phyloP scores from a whole-genome alignment of 2,888 invertebrate species.

The Aphidius colemani region DNA sequence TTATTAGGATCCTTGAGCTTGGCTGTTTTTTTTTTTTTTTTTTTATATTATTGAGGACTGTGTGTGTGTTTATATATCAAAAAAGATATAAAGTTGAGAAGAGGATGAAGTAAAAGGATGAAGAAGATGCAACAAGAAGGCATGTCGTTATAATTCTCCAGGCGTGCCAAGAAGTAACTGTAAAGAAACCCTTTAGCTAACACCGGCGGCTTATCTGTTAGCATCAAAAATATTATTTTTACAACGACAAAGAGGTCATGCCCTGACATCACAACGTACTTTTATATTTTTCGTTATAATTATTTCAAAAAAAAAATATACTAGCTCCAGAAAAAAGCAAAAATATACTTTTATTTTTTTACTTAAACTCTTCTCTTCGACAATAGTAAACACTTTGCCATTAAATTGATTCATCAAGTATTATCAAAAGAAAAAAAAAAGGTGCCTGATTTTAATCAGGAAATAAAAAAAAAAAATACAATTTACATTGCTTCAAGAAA shows the following conservation, averaged over 20 bases:
- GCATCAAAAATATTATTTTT: constrained; percentile 31
- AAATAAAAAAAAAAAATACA: background rate
- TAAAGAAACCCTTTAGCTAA: constrained; percentile 47
- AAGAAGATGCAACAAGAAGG: constrained; percentile 28
- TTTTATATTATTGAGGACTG: constrained; percentile 19
- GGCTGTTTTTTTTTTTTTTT: constrained; percentile 12
- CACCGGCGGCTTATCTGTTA: constrained; percentile 37
- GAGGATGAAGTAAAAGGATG: constrained; percentile 27
- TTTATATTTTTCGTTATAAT: too few species aligned
- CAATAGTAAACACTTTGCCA: too few species aligned
- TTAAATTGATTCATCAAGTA: too few species aligned
- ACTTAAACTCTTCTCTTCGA: too few species aligned
- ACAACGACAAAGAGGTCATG: constrained; percentile 29
- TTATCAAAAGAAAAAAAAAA: constrained; percentile 6
- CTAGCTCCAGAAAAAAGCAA: too few species aligned
- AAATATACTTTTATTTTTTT: too few species aligned
- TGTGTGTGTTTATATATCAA: constrained; percentile 4
- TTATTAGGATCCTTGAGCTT: background rate
- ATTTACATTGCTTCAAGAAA: too few species aligned
- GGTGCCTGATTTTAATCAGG: background rate
- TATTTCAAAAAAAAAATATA: too few species aligned
- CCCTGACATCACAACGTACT: background rate
- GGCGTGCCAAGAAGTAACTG: constrained; percentile 48
- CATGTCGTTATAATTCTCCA: constrained; percentile 51
- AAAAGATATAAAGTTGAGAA: constrained; percentile 14